A percentile compares a stretch with the other conserved stretches of the same genome.
Conservation (phyloP, 2,888 invertebrate species). For the Ptilodon capucinus region DNA sequence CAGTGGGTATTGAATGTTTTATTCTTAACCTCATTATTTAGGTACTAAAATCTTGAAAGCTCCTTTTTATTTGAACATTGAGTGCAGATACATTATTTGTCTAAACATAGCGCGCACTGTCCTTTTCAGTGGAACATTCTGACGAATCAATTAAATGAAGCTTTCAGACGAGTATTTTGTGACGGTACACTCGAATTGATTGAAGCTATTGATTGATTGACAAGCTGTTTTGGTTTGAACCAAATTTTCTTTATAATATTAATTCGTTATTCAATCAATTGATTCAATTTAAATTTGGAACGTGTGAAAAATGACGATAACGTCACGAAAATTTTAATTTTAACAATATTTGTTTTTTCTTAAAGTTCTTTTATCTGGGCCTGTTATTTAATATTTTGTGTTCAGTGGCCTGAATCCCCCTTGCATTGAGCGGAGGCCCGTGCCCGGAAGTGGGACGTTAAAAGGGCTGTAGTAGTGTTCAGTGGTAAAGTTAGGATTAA, state of each 20-base stretch:
- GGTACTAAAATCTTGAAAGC: conserved; percentile 81
- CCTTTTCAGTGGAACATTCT: conserved; percentile 21
- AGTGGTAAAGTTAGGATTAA: conserved; percentile 12
- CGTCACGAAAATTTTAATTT: no score
- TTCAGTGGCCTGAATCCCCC: no score
- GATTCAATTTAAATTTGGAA: neutral
- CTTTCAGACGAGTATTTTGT: neutral
- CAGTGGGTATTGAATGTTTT: conserved; percentile 75
- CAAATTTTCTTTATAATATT: neutral
- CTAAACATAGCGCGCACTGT: conserved; percentile 79
- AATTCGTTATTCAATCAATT: neutral
- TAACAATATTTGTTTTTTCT: no score
- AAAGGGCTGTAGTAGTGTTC: no score
- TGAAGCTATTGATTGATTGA: neutral
- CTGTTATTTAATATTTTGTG: neutral
- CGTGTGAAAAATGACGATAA: neutral
- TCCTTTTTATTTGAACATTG: conserved; percentile 83
- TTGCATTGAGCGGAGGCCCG: no score
- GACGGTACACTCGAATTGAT: neutral
- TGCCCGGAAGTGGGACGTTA: no score
- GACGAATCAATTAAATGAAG: neutral
- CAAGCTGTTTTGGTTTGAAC: neutral
- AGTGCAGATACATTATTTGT: conserved; percentile 80
- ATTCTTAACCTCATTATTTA: conserved; percentile 76
- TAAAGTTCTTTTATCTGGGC: conserved; percentile 1